A percentile compares a stretch with the other conserved stretches of the same genome.
Conservation (phyloP, 2,113 vertebrate species). For the Elaphurus davidianus region DNA sequence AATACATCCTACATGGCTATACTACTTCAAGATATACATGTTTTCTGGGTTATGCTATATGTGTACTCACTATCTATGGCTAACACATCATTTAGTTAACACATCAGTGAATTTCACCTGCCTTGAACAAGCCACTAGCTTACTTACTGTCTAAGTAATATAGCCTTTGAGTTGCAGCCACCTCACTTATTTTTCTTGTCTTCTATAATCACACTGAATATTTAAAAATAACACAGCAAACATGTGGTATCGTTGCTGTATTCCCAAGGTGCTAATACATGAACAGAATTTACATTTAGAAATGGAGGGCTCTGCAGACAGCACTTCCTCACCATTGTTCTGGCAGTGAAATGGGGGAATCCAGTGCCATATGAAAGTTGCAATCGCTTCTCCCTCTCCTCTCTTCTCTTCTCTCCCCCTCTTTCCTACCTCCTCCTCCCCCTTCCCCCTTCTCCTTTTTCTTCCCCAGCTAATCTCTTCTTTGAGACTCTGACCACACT, state of each 20-base stretch:
- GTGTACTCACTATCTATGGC: not conserved
- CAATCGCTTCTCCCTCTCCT: not conserved
- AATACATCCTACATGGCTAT: not conserved
- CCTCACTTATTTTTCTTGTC: not conserved
- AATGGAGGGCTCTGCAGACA: not conserved
- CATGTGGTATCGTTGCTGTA: not conserved
- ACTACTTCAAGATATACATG: not conserved
- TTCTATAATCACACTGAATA: not conserved
- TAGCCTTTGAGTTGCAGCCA: not conserved
- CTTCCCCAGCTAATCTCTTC: not conserved
- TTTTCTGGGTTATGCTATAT: not conserved
- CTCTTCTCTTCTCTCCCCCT: not conserved
- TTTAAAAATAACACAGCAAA: not conserved
- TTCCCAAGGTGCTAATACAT: not conserved
- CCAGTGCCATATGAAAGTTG: not conserved
- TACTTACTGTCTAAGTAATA: not conserved
- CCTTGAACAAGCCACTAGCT: not conserved
- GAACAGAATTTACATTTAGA: not conserved
- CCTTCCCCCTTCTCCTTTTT: not conserved
- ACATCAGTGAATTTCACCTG: not conserved
- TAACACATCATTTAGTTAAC: not conserved
- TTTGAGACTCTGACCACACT: not conserved
- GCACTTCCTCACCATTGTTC: no score
- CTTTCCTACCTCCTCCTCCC: not conserved
- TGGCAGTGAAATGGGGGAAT: not conserved